Evolutionary conservation across 2,888 invertebrate species (phyloP).

Genomic region (Schrankia costaestrigalis): DNA sequence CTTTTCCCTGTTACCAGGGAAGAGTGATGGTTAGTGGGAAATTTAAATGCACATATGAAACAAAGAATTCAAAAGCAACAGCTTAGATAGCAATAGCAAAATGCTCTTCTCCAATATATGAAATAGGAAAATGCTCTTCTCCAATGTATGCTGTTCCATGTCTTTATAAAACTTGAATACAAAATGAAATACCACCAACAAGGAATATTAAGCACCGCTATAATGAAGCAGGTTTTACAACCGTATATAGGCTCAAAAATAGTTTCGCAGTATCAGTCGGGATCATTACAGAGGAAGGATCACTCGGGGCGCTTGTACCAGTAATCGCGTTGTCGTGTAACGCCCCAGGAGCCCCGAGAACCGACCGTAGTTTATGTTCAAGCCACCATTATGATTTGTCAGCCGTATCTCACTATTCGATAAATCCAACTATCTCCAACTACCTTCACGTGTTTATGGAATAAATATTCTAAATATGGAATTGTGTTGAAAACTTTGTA

Average conservation of each 20-base stretch:
- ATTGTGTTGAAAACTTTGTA: conserved; percentile 1
- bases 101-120: too few species aligned
- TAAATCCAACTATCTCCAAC: conserved; percentile 8
- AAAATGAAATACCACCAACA: neutral
- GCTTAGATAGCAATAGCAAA: too few species aligned
- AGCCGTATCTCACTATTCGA: conserved; percentile 41
- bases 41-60: too few species aligned
- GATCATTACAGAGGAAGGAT: conserved; percentile 13
- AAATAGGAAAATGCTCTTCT: too few species aligned
- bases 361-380: conserved; percentile 45
- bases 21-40: too few species aligned
- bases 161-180: too few species aligned
- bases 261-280: conserved; percentile 5
- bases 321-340: conserved; percentile 62
- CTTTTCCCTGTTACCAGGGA: too few species aligned
- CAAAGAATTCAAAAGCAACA: too few species aligned
- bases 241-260: conserved; percentile 7
- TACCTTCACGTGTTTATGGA: conserved; percentile 2
- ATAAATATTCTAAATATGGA: conserved; percentile 3
- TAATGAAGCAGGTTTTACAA: neutral
- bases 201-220: too few species aligned
- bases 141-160: too few species aligned
- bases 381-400: conserved; percentile 58
- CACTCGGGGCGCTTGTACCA: conserved; percentile 35
- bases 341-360: conserved; percentile 56